A percentile compares a stretch with the other conserved stretches of the same genome.
Conservation (phyloP, 2,797 vertebrate species). For the Prionace glauca region DNA sequence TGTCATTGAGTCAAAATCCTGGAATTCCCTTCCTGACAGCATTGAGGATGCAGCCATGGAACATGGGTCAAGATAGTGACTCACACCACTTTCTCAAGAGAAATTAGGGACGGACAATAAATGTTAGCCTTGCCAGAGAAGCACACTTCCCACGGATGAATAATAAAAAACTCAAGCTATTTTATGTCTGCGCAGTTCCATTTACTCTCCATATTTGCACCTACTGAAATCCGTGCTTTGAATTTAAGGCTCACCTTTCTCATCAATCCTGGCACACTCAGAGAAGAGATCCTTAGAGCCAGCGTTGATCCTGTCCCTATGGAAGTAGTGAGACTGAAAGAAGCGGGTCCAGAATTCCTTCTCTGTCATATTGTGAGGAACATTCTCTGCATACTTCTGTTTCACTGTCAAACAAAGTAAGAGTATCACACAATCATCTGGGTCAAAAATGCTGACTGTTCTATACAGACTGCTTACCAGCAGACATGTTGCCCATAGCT, state of each 20-base stretch:
- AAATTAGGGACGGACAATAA: neutral
- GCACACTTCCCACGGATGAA: neutral
- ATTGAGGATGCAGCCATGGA: too few relatives aligned
- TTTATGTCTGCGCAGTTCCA: neutral
- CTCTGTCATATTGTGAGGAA: conserved; percentile 93
- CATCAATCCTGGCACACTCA: conserved; percentile 96
- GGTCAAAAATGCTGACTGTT: neutral
- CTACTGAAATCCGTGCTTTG: neutral
- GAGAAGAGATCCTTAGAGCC: conserved; percentile 94
- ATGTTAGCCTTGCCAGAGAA: neutral
- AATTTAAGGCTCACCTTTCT: conserved; percentile 69
- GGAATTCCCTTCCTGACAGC: too few relatives aligned
- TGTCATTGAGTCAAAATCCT: too few relatives aligned
- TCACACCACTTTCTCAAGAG: too few relatives aligned
- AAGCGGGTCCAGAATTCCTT: conserved; percentile 97
- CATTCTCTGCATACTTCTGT: conserved; percentile 94
- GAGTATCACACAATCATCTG: neutral
- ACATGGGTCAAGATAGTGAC: too few relatives aligned
- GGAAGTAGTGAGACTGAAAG: conserved; percentile 98
- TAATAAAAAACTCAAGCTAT: neutral
- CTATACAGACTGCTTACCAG: neutral
- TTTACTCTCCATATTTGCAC: neutral
- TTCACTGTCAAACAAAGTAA: conserved; percentile 68
- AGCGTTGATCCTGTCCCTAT: conserved; percentile 89
- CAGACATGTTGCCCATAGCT: neutral